Base-by-base conservation (phyloP, 2,797 vertebrate species). In the Catharus ustulatus region DNA sequence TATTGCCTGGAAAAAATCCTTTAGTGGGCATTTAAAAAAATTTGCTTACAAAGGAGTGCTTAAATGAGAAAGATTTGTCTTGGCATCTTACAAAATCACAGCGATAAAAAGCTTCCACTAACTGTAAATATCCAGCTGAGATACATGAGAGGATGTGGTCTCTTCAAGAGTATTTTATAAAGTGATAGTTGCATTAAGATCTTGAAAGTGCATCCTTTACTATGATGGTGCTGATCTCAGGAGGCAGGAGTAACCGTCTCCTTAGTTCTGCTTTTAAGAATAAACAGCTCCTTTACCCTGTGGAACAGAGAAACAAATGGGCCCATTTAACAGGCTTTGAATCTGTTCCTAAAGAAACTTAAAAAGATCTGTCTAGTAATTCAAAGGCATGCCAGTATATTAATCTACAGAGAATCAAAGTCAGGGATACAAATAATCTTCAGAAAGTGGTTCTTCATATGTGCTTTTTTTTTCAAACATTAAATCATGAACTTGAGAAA, bases 391-490 rank as follows among this genome's bases (percentile, higher is more conserved):
- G 43, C n/a, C 61, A 54, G 0, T 89, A 45, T 82, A 89, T 82
- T 93, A 79, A 76, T 95, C 84, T 92, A n/a, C n/a, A 62, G 27
- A 87, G 34, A 83, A 59, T 87, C 61, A 52, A 64, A 85, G 42
- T 80, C 46, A 74, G 66, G 61, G 62, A 9, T 87, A 48, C 61
- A 76, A 36, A n/a, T 45, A 83, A 42, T 52, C 57, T 78, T 85
- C 69, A 84, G 38, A 81, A 93, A 84, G 54, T 51, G 40, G 3
- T 87, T 93, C 40, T 82, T 90, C 14, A 5, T 58, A 30, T 49
- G 29, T 51, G 59, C 66, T 61, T 85, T 80, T 36, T 36, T 87
- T 92, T 89, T 90, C 36, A 52, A 36, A 24, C 2, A 1, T 64
- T 78, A 29, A 29, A 52, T 85, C 30, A 26, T 34, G 61, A 66